phyloP scores from a whole-genome alignment of 1,140 invertebrate species.

The Micrasema longulum region DNA sequence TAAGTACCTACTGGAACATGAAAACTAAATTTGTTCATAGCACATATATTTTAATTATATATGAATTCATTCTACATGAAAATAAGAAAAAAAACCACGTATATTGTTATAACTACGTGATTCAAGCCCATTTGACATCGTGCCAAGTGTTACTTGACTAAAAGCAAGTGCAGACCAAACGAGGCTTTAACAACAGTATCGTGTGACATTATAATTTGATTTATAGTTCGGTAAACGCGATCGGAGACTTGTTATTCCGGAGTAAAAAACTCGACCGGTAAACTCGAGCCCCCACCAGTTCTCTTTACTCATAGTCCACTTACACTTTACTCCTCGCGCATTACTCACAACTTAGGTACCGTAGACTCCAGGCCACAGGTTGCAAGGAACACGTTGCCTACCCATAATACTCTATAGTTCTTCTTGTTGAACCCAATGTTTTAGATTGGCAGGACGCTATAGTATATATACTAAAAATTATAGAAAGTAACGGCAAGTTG shows the following conservation, averaged over 20 bases:
- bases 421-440: too few relatives aligned
- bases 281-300: constrained; percentile 4
- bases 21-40: too few relatives aligned
- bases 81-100: too few relatives aligned
- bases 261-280: constrained; percentile 37
- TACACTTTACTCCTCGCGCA: neutral
- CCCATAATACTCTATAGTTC: too few relatives aligned
- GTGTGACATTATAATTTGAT: constrained; percentile 53
- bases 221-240: constrained; percentile 51
- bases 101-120: too few relatives aligned
- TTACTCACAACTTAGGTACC: too few relatives aligned
- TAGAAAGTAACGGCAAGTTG: too few relatives aligned
- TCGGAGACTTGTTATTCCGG: constrained; percentile 47
- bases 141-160: neutral
- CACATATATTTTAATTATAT: too few relatives aligned
- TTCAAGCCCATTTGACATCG: neutral
- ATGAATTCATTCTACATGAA: too few relatives aligned
- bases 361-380: constrained; percentile 8
- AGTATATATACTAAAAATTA: too few relatives aligned
- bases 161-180: neutral
- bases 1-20: too few relatives aligned
- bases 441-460: too few relatives aligned
- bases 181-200: constrained; percentile 46
- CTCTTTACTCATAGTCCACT: constrained; percentile 7
- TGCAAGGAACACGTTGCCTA: neutral